Conservation (phyloP, 1,140 invertebrate species). For the Metaphire vulgaris region DNA sequence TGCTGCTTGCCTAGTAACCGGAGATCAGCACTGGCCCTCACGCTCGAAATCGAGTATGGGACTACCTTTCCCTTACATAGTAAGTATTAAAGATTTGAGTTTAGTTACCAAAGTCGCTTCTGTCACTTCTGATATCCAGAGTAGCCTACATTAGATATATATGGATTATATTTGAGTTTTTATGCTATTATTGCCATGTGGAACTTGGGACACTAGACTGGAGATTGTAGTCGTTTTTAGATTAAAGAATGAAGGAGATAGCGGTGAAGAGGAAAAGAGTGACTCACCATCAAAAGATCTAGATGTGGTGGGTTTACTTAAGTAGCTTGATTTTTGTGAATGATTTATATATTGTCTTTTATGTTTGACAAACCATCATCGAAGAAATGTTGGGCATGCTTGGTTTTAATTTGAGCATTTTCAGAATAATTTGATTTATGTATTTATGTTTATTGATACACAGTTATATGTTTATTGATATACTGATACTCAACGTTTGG, state of each 20-base stretch:
- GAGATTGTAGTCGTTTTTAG: too few species aligned
- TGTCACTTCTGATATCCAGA: neutral
- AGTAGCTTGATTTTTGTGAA: neutral
- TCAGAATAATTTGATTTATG: neutral
- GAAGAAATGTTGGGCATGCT: too few species aligned
- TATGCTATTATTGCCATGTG: neutral
- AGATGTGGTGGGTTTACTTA: neutral
- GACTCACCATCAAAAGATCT: constrained; percentile 32
- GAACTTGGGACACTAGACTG: too few species aligned
- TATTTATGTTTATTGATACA: neutral
- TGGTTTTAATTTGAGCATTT: constrained; percentile 1
- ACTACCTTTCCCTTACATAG: too few species aligned
- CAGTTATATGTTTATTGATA: neutral
- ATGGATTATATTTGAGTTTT: neutral
- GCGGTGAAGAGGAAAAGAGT: constrained; percentile 40
- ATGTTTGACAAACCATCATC: too few species aligned
- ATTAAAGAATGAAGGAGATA: constrained; percentile 40
- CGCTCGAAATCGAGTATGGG: too few species aligned
- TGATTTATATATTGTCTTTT: neutral
- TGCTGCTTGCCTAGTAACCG: too few species aligned
- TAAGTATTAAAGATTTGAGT: neutral
- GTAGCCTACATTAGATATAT: neutral
- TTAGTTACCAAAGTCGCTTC: neutral
- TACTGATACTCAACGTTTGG: too few species aligned
- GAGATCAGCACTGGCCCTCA: too few species aligned